A percentile compares a stretch with the other conserved stretches of the same genome.
These are phyloP conservation scores for Apeltes quadracus DNA, from an alignment of 2,113 vertebrate genomes.

Conservation along the genomic window DNA sequence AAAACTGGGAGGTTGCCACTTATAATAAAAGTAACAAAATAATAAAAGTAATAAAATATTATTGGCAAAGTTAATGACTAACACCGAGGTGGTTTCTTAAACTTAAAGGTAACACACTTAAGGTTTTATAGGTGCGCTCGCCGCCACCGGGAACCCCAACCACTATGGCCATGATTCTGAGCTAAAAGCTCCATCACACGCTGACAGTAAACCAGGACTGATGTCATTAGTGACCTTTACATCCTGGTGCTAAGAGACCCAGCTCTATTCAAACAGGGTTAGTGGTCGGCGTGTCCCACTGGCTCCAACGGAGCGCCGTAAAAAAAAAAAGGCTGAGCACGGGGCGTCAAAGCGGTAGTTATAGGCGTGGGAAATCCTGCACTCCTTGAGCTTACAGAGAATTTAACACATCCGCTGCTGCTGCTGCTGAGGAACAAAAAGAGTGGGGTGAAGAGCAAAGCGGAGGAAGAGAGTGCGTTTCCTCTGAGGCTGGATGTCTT, in stretches of 20 bases:
- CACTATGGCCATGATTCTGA: not conserved
- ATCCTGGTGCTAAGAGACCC: constrained; percentile 62
- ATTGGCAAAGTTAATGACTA: not conserved
- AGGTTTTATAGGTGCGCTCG: not conserved
- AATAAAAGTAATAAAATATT: not conserved
- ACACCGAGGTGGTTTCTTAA: not conserved
- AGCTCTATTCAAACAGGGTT: constrained; percentile 58
- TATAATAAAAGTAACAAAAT: not conserved
- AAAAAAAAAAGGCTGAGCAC: constrained; percentile 49
- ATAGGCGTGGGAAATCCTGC: constrained; percentile 61
- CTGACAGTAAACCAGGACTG: constrained; percentile 19
- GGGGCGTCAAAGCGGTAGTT: constrained; percentile 25
- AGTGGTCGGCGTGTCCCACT: constrained; percentile 48
- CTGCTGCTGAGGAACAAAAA: not conserved
- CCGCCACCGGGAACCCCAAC: not conserved
- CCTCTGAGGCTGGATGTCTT: constrained; percentile 50
- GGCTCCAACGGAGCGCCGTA: constrained; percentile 37
- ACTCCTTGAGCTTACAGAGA: constrained; percentile 11
- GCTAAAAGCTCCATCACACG: not conserved
- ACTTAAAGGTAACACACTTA: not conserved
- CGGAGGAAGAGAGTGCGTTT: constrained; percentile 21
- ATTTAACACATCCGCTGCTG: constrained; percentile 16
- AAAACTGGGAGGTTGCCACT: not conserved
- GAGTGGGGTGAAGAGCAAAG: constrained; percentile 1
- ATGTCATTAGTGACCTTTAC: constrained; percentile 62